Conservation (phyloP, 2,113 vertebrate genomes). For the Lasiurus borealis region DNA sequence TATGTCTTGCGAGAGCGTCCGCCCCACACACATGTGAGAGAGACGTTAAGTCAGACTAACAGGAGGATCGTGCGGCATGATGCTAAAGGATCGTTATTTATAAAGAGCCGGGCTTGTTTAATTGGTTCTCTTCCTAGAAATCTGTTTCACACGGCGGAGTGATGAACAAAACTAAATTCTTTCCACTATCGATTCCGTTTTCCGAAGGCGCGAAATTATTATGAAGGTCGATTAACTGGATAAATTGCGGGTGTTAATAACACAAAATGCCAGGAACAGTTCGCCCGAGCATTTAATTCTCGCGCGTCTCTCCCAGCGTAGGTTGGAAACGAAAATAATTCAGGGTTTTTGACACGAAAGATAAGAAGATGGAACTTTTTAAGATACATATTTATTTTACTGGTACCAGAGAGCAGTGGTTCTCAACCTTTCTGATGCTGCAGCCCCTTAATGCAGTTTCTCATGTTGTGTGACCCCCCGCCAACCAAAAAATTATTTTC, state of each 20-base stretch:
- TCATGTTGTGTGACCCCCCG: too few relatives aligned
- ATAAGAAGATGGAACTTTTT: not conserved
- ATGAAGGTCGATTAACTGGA: conserved; percentile 45
- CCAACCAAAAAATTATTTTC: too few relatives aligned
- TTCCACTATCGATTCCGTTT: not conserved
- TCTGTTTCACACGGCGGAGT: not conserved
- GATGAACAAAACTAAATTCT: conserved; percentile 43
- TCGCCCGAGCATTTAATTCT: not conserved
- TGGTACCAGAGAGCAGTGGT: too few relatives aligned
- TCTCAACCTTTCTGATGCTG: too few relatives aligned
- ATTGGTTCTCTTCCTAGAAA: conserved; percentile 2
- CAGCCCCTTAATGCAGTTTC: too few relatives aligned
- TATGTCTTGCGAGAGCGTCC: not conserved
- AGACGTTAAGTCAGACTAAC: not conserved
- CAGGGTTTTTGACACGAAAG: not conserved
- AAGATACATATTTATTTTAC: too few relatives aligned
- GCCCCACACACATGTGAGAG: not conserved
- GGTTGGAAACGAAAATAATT: not conserved
- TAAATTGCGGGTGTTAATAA: conserved; percentile 41
- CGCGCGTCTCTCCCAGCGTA: not conserved
- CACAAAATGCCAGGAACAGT: not conserved
- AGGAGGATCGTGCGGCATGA: not conserved
- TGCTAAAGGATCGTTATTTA: conserved; percentile 4
- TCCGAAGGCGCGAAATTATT: not conserved
- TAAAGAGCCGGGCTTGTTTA: not conserved